Percentiles rank a stretch among this genome's conserved stretches.
Conservation (phyloP, 2,888 invertebrate genomes). For the Neoitamus cyanurus region DNA sequence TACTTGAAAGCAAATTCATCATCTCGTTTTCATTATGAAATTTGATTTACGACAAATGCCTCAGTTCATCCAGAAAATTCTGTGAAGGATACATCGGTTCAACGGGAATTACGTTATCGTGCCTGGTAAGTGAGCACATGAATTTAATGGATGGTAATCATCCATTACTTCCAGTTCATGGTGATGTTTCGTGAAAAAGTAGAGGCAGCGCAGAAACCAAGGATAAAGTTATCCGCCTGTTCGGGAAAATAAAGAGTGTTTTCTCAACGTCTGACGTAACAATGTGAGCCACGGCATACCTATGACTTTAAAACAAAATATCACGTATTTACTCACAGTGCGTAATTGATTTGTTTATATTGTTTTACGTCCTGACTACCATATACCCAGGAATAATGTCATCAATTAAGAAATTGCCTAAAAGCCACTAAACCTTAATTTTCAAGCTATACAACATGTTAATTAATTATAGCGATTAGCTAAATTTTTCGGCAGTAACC, state of each 20-base stretch:
- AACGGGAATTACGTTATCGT: not conserved
- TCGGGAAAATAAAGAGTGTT: not conserved
- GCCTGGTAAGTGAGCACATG: not conserved
- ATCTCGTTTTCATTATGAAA: constrained; percentile 5
- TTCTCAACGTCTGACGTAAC: not conserved
- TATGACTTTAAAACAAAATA: too few species aligned
- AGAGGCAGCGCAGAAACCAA: not conserved
- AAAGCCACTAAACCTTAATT: not conserved
- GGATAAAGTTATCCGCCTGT: not conserved
- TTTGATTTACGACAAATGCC: not conserved
- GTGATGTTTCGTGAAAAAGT: not conserved
- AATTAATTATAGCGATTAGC: not conserved
- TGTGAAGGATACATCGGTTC: not conserved
- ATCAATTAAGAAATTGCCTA: not conserved
- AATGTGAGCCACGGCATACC: too few species aligned
- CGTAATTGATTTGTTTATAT: not conserved
- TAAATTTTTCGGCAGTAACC: not conserved
- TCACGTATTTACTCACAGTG: too few species aligned
- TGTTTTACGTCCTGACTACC: too few species aligned
- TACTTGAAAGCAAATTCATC: not conserved
- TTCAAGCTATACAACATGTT: not conserved
- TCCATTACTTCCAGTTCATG: not conserved
- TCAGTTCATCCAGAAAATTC: not conserved
- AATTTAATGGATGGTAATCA: not conserved
- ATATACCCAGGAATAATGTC: too few species aligned